Evolutionary conservation across 1,140 invertebrate genomes (phyloP), one percentile per base, ranked within the genome.

Genomic region (Drosophila murphyi): DNA sequence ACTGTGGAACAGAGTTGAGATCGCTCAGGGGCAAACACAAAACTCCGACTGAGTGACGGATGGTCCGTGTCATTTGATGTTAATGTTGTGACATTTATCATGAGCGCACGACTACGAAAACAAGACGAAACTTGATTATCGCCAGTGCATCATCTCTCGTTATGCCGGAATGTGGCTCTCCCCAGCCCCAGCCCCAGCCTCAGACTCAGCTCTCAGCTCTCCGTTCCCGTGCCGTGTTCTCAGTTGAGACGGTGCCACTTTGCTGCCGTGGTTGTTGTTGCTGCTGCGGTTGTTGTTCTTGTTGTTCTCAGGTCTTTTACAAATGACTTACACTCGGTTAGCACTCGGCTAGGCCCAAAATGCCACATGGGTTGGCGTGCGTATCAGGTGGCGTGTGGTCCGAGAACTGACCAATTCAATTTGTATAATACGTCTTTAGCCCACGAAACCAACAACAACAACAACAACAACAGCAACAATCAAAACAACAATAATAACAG

Each of bases 51-150:
- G 90, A 92, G 90, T 92, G 90, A 92, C 87, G 87, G 90, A 92
- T 92, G 90, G 88, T 90, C 87, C 90, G 75, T 92, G 90, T 92
- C 90, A 92, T 92, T 92, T 80, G 87, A 91, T 91, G 90, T 92
- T 92, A 92, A 92, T 92, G 90, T 91, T 91, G 87, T 92, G 90
- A 92, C 90, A 92, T 92, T 91, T 91, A 92, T 92, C 90, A 92
- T 91, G 75, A 85, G 87, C 90, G 78, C 75, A 76, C 76, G 89
- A 80, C 88, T 72, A 90, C 64, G 86, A 89, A 77, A 89, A 89
- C 86, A 89, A 89, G 85, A 85, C 85, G 81, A 82, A 83, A 86
- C 86, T 85, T 90, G 86, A 90, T 90, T 90, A 90, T 86, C 81
- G 76, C 76, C 85, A 89, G 83, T 88, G 83, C 83, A 88, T 88